These are phyloP conservation scores for Lordiphosa mommai DNA, from an alignment of 1,140 invertebrate genomes.

Conservation along the genomic window DNA sequence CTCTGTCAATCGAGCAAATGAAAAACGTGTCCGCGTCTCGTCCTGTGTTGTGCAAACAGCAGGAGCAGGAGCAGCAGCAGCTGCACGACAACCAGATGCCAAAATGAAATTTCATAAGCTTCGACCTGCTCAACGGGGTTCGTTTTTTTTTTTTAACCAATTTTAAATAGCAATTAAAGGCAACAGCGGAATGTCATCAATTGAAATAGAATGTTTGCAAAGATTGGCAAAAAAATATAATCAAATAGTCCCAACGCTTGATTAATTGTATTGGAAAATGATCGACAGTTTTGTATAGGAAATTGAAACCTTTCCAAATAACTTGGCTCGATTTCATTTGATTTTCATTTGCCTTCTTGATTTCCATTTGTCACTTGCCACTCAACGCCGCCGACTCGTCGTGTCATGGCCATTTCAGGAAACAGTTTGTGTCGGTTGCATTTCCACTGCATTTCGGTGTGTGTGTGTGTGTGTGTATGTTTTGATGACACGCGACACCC, in stretches of 20 bases:
- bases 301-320: too few species aligned
- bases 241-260: too few species aligned
- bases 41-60: slow-evolving; percentile 44
- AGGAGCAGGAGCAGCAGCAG: neutral
- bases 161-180: slow-evolving; percentile 70
- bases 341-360: slow-evolving; percentile 34
- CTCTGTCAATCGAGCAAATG: slow-evolving; percentile 62
- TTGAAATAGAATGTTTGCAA: neutral
- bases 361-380: slow-evolving; percentile 25
- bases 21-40: slow-evolving; percentile 52
- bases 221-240: too few species aligned
- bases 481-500: slow-evolving; percentile 40
- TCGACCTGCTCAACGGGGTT: neutral
- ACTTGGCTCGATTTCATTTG: too few species aligned
- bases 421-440: slow-evolving; percentile 15
- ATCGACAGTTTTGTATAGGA: too few species aligned
- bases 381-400: neutral
- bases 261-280: too few species aligned
- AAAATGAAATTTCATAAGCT: slow-evolving; percentile 70
- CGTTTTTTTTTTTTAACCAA: slow-evolving; percentile 17
- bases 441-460: slow-evolving; percentile 23
- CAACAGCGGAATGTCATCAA: neutral
- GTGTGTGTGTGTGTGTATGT: slow-evolving; percentile 10
- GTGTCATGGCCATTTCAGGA: slow-evolving; percentile 9
- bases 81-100: slow-evolving; percentile 22